Conservation (phyloP, 2,797 vertebrate species). For the Falco concolor region DNA sequence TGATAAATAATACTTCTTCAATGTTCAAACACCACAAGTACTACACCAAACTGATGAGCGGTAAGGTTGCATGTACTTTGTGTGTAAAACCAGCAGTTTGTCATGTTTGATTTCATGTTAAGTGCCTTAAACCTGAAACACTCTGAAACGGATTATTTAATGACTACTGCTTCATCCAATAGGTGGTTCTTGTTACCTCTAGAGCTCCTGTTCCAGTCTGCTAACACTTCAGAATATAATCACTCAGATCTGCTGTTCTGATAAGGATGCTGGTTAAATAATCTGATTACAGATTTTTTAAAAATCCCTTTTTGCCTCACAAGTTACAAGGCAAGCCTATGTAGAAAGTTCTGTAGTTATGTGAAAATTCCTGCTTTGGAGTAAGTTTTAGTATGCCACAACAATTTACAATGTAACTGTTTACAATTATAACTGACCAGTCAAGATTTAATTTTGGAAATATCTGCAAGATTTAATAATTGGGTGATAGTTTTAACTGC, state of each 20-base stretch:
- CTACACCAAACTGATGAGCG: neutral
- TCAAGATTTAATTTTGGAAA: neutral
- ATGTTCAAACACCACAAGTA: neutral
- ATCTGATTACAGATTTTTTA: neutral
- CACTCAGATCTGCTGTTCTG: neutral
- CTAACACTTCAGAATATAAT: neutral
- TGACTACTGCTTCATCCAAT: neutral
- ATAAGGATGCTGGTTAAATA: neutral
- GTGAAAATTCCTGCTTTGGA: neutral
- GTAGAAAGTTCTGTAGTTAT: neutral
- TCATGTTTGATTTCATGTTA: neutral
- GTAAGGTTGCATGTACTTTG: neutral
- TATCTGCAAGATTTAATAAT: neutral
- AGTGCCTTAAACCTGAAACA: neutral
- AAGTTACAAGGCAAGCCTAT: neutral
- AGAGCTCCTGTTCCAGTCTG: neutral
- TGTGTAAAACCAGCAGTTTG: neutral
- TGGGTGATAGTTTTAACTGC: neutral
- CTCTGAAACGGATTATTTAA: neutral
- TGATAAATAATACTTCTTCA: neutral
- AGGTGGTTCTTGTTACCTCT: neutral
- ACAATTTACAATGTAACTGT: neutral
- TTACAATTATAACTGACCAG: neutral
- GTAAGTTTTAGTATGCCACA: neutral
- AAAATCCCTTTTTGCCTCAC: neutral